Base-by-base conservation (phyloP, 2,797 vertebrate genomes). In the Sebastes wilsoni region DNA sequence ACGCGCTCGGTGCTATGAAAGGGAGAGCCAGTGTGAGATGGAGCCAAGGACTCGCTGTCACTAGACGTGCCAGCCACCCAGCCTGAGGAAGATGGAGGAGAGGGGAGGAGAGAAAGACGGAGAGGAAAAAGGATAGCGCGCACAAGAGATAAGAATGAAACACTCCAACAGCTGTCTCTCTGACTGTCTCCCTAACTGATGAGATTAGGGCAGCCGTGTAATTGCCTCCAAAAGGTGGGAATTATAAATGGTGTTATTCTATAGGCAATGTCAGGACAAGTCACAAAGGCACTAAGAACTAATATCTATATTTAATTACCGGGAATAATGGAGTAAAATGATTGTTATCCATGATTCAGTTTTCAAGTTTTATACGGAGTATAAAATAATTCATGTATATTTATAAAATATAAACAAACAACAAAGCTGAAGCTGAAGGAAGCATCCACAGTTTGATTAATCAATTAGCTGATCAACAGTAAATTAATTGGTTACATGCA, bases 21-120 rank as follows among this genome's bases (percentile, higher is more conserved):
- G 65, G 46, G 46, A 74, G 75, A 86, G 86, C 68, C 64, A 59
- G 68, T 10, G 68, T 64, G 82, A 88, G 85, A 83, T 59, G 73
- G 84, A 92, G 90, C 88, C 92, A 93, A 88, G 92, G 90, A 90
- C 92, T 91, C 58, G 66, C 91, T 94, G 94, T 94, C 93, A 95
- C 75, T 60, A 74, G 64, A 88, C 54, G 77, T 87, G 93, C 94
- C 94, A 94, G 90, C 90, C 92, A 79, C 85, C 90, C 84, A 90
- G 86, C 83, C 89, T 94, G 95, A 95, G 88, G 94, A 96, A 95
- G 95, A 96, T 94, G 87, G 92, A 95, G 83, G 93, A 92, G 83
- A 83, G 73, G 66, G 62, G 82, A 79, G 60, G 77, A 79, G 81
- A 56, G 82, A 79, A 82, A 84, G 85, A 90, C 78, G 58, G 86